These are phyloP conservation scores for Tursiops truncatus DNA, from an alignment of 2,113 vertebrate species.

Conservation along the genomic window DNA sequence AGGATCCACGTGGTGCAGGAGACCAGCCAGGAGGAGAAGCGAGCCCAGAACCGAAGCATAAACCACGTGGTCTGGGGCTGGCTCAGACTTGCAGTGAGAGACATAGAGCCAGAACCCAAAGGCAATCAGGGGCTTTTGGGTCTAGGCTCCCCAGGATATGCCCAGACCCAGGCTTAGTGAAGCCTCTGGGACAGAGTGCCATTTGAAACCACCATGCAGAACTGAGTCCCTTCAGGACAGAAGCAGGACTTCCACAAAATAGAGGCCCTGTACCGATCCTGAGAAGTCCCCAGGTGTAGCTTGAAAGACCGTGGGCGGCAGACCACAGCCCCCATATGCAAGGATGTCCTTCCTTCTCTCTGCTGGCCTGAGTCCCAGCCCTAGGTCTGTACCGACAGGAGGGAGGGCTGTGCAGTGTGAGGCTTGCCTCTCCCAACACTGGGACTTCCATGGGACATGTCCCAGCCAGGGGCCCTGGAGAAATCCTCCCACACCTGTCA, in stretches of 20 bases:
- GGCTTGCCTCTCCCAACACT: background rate
- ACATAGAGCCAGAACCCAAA: background rate
- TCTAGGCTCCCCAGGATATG: background rate
- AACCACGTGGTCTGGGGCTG: background rate
- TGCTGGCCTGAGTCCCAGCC: background rate
- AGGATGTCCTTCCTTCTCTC: background rate
- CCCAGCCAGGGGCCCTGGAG: background rate
- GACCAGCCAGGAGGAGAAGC: background rate
- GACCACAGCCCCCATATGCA: too few relatives aligned
- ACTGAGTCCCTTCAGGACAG: background rate
- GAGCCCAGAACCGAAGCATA: background rate
- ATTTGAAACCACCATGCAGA: background rate
- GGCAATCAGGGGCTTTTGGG: background rate
- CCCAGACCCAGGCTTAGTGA: background rate
- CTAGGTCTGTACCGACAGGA: background rate
- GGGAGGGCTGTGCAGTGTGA: background rate
- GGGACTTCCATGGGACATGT: too few relatives aligned
- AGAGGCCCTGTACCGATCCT: background rate
- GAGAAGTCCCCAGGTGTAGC: background rate
- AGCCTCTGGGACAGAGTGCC: background rate
- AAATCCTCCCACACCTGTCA: background rate
- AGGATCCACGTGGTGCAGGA: slow-evolving; percentile 82
- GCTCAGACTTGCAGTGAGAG: background rate
- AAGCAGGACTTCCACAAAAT: background rate
- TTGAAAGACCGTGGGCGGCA: background rate